phyloP scores from a whole-genome alignment of 2,888 invertebrate species.

The Polyommatus icarus region DNA sequence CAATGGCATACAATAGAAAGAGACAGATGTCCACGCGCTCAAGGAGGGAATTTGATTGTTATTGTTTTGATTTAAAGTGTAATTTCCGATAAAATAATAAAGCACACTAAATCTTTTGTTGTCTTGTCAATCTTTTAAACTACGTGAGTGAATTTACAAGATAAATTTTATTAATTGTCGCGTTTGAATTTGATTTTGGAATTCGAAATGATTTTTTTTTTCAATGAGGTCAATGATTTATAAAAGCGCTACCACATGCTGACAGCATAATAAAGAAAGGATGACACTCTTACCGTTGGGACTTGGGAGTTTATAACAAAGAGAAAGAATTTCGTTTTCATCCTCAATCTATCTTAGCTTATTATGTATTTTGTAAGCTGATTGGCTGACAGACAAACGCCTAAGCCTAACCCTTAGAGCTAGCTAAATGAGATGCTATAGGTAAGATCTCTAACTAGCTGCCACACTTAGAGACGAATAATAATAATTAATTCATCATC shows the following conservation, averaged over 20 bases:
- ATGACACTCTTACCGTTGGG: neutral
- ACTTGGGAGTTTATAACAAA: neutral
- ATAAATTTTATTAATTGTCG: constrained; percentile 62
- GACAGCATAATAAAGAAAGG: constrained; percentile 19
- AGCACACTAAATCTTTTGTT: constrained; percentile 62
- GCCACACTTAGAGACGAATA: too few relatives aligned
- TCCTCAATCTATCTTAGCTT: too few relatives aligned
- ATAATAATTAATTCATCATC: too few relatives aligned
- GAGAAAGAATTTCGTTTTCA: neutral
- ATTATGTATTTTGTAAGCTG: too few relatives aligned
- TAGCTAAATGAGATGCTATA: too few relatives aligned
- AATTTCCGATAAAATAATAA: constrained; percentile 33
- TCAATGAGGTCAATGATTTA: neutral
- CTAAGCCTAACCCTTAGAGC: too few relatives aligned
- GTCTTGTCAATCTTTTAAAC: constrained; percentile 64
- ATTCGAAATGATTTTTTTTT: constrained; percentile 38
- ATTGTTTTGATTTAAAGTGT: constrained; percentile 24
- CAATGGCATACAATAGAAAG: constrained; percentile 44
- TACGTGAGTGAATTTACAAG: constrained; percentile 64
- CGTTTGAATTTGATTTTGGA: constrained; percentile 35
- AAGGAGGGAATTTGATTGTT: constrained; percentile 19
- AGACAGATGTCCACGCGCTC: constrained; percentile 41
- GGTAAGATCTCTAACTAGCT: too few relatives aligned
- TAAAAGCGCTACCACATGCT: neutral
- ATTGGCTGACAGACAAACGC: neutral